A percentile compares a stretch with the other conserved stretches of the same genome.
Conservation (phyloP, 1,140 invertebrate genomes). For the Steinernema khuongi region DNA sequence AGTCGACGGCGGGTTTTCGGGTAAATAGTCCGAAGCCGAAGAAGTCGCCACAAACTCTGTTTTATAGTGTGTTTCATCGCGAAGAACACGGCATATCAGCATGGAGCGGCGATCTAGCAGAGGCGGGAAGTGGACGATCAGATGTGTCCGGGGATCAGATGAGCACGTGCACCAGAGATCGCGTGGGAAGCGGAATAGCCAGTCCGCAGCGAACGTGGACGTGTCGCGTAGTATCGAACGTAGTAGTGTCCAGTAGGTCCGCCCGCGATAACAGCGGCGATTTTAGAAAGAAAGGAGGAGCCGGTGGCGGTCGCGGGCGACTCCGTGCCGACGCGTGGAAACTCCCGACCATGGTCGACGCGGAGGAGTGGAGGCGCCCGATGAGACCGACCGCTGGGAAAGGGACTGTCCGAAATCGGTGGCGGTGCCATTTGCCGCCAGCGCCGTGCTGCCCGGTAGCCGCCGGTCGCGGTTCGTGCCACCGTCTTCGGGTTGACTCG, state of each 20-base stretch:
- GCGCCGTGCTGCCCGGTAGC: too few species aligned
- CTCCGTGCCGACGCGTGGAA: slow-evolving; percentile 13
- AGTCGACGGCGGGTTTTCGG: not conserved
- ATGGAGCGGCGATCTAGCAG: too few species aligned
- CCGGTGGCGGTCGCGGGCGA: slow-evolving; percentile 13
- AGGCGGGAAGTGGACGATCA: too few species aligned
- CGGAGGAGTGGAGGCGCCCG: not conserved
- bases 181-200: too few species aligned
- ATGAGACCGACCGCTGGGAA: not conserved
- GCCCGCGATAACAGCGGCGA: slow-evolving; percentile 12
- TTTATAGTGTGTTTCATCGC: too few species aligned
- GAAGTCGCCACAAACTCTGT: too few species aligned
- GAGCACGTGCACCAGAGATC: too few species aligned
- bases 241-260: slow-evolving; percentile 7
- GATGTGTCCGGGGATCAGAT: too few species aligned
- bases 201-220: slow-evolving; percentile 2
- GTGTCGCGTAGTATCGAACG: not conserved
- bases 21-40: not conserved
- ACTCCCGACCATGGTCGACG: not conserved
- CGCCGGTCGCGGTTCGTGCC: too few species aligned
- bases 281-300: slow-evolving; percentile 14
- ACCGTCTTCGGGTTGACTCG: too few species aligned
- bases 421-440: not conserved
- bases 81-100: too few species aligned
- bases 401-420: not conserved